These are phyloP conservation scores for Onychostoma macrolepis DNA, from an alignment of 2,113 vertebrate species.

Conservation along the genomic window DNA sequence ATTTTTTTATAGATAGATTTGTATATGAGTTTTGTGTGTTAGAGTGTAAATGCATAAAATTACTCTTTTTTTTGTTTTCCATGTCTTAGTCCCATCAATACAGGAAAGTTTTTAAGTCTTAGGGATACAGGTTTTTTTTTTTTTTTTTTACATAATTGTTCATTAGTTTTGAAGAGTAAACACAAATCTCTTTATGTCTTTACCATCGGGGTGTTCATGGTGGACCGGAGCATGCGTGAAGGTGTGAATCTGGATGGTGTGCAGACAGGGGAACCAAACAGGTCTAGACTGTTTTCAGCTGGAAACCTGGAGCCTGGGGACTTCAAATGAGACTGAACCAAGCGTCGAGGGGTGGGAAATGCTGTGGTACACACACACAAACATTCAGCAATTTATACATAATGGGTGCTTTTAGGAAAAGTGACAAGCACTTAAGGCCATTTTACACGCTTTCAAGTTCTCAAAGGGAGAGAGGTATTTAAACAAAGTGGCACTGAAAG, in stretches of 20 bases:
- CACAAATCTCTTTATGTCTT: neutral
- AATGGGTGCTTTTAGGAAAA: neutral
- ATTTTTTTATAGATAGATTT: too few relatives aligned
- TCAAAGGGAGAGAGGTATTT: neutral
- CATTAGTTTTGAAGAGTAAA: neutral
- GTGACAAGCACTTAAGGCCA: neutral
- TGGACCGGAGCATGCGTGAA: slow-evolving; percentile 48
- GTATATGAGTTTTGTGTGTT: neutral
- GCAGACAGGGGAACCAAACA: slow-evolving; percentile 62
- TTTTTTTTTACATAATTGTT: neutral
- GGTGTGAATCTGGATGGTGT: slow-evolving; percentile 36
- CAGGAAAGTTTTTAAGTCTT: neutral
- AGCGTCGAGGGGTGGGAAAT: slow-evolving; percentile 57
- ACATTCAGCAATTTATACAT: neutral
- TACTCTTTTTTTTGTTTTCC: neutral
- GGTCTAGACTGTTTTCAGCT: slow-evolving; percentile 62
- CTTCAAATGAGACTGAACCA: neutral
- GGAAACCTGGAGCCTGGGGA: neutral
- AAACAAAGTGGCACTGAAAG: neutral
- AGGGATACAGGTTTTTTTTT: neutral
- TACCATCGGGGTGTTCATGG: slow-evolving; percentile 56
- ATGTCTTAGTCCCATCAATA: neutral
- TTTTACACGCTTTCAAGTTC: neutral
- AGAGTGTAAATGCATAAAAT: neutral
- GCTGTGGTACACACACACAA: slow-evolving; percentile 49